These are phyloP conservation scores for Nothoprocta perdicaria DNA, from an alignment of 2,113 vertebrate genomes.

Conservation along the genomic window DNA sequence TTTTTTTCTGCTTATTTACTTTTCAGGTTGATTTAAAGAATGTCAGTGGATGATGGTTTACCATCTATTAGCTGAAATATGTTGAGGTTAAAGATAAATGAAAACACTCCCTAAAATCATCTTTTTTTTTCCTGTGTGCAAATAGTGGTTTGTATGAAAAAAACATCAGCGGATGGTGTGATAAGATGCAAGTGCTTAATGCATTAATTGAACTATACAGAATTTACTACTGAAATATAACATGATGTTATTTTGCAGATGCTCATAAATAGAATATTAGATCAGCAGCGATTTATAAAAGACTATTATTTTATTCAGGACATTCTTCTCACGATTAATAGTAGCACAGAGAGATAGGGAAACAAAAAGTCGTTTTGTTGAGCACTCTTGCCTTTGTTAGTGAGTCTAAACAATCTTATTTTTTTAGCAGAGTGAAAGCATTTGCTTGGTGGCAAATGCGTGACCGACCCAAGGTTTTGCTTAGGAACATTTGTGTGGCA, in stretches of 20 bases:
- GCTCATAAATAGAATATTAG: conserved; percentile 56
- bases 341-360: background rate
- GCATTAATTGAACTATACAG: conserved; percentile 13
- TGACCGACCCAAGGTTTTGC: background rate
- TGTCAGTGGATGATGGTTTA: background rate
- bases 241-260: conserved; percentile 30
- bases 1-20: background rate
- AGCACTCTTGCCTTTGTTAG: conserved; percentile 28
- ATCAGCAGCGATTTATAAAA: conserved; percentile 44
- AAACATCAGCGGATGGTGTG: background rate
- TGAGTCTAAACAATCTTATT: background rate
- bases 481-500: background rate
- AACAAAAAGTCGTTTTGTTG: conserved; percentile 41
- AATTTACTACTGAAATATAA: conserved; percentile 36
- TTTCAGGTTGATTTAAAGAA: conserved; percentile 6
- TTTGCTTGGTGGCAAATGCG: background rate
- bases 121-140: conserved; percentile 6
- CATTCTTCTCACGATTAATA: conserved; percentile 43
- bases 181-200: conserved; percentile 26
- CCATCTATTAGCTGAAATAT: background rate
- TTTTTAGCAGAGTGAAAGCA: background rate
- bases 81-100: conserved; percentile 9
- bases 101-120: conserved; percentile 13
- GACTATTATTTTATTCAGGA: conserved; percentile 41
- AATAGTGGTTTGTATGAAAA: conserved; percentile 28